Conservation (phyloP, 2,888 invertebrate genomes). For the Agrilus mali region DNA sequence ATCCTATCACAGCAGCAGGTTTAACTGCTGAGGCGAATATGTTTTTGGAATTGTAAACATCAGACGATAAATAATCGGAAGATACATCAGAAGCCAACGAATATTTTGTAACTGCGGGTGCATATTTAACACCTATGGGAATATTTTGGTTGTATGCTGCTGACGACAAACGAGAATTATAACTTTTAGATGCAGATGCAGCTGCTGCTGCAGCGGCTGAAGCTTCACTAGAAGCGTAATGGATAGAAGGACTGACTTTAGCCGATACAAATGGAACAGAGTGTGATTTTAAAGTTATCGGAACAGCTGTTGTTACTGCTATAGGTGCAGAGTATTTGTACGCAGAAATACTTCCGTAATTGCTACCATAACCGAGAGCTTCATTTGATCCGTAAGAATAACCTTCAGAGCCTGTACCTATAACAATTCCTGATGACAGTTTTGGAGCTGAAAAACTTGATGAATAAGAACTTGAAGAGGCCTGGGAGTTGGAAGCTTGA, state of each 20-base stretch:
- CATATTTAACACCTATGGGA: slow-evolving; percentile 4
- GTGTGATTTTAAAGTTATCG: slow-evolving; percentile 7
- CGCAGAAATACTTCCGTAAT: slow-evolving; percentile 2
- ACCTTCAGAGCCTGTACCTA: not conserved
- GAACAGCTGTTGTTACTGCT: slow-evolving; percentile 37
- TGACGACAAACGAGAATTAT: no score
- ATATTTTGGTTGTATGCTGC: slow-evolving; percentile 10
- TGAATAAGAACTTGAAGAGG: slow-evolving; percentile 4
- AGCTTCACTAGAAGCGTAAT: slow-evolving; percentile 10
- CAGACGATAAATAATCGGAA: slow-evolving; percentile 28
- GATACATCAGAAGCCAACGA: slow-evolving; percentile 30
- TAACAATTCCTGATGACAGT: slow-evolving; percentile 12
- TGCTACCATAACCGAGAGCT: slow-evolving; percentile 1
- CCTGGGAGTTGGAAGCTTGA: slow-evolving; percentile 6
- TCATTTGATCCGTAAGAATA: not conserved
- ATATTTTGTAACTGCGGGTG: slow-evolving; percentile 28
- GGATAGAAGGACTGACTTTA: slow-evolving; percentile 9
- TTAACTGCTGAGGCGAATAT: slow-evolving; percentile 12
- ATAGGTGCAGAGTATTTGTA: slow-evolving; percentile 30
- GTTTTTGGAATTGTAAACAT: slow-evolving; percentile 11
- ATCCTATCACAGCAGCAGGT: slow-evolving; percentile 38
- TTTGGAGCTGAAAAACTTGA: slow-evolving; percentile 3
- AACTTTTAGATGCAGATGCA: no score
- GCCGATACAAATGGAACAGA: slow-evolving; percentile 4
- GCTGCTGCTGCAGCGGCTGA: slow-evolving; percentile 10